These are phyloP conservation scores for Percina caprodes DNA, from an alignment of 2,113 vertebrate genomes.

Conservation along the genomic window DNA sequence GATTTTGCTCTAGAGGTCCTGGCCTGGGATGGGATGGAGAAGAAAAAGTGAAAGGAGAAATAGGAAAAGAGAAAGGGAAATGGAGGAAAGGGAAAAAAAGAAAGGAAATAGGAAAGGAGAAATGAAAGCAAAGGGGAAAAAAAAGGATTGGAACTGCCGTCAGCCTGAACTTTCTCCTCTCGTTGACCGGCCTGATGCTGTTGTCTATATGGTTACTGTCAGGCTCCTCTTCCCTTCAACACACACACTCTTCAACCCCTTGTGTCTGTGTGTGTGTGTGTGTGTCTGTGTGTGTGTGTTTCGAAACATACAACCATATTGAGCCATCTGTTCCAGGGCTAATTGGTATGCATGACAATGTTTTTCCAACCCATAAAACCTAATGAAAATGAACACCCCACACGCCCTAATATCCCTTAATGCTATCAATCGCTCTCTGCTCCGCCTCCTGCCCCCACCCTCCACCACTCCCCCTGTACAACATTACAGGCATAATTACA, in stretches of 20 bases:
- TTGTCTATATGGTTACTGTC: slow-evolving; percentile 35
- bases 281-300: slow-evolving; percentile 20
- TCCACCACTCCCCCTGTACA: slow-evolving; percentile 31
- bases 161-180: slow-evolving; percentile 45
- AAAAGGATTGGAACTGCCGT: slow-evolving; percentile 32
- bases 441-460: background rate
- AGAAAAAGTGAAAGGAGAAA: background rate
- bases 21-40: slow-evolving; percentile 47
- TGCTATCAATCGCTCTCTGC: slow-evolving; percentile 54
- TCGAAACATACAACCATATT: slow-evolving; percentile 60
- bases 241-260: background rate
- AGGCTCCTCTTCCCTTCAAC: slow-evolving; percentile 5
- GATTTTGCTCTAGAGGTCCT: slow-evolving; percentile 56
- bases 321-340: slow-evolving; percentile 81
- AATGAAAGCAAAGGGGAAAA: too few species aligned
- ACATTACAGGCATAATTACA: slow-evolving; percentile 66
- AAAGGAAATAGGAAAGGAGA: background rate
- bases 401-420: slow-evolving; percentile 74
- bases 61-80: too few species aligned
- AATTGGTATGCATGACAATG: slow-evolving; percentile 80
- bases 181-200: slow-evolving; percentile 42
- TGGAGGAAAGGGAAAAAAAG: too few species aligned
- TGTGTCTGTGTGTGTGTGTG: background rate
- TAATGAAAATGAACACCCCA: slow-evolving; percentile 81
- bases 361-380: slow-evolving; percentile 81